Conservation (phyloP, 2,797 vertebrate species). For the Hypotaenidia philippensis region DNA sequence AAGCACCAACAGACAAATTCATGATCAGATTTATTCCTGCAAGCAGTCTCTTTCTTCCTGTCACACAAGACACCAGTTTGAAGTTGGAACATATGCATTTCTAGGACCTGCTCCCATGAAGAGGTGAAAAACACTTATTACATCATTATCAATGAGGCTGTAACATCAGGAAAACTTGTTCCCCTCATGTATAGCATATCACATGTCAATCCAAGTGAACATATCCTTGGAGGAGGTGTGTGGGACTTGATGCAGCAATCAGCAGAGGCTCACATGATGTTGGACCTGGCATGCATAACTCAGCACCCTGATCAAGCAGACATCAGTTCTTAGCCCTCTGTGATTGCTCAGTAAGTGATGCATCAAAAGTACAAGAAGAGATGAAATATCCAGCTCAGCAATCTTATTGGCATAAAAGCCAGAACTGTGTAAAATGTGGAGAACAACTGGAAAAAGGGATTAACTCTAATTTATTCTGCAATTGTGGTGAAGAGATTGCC, state of each 20-base stretch:
- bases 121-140: not conserved
- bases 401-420: not conserved
- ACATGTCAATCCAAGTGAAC: not conserved
- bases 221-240: fast-evolving
- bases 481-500: not conserved
- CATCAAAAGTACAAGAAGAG: not conserved
- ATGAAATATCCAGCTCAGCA: not conserved
- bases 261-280: not conserved
- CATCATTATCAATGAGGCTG: not conserved
- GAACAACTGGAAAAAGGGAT: not conserved
- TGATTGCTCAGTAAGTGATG: not conserved
- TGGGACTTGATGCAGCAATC: not conserved
- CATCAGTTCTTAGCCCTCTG: not conserved
- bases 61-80: not conserved
- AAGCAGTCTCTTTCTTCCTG: not conserved
- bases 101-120: not conserved
- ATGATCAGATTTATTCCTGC: not conserved
- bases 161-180: not conserved
- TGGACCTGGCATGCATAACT: not conserved
- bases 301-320: not conserved
- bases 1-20: not conserved
- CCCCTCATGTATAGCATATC: not conserved
- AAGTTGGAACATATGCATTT: not conserved
- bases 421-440: not conserved
- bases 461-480: not conserved